Conservation (phyloP, 2,113 vertebrate genomes). For the Phaethornis superciliosus region DNA sequence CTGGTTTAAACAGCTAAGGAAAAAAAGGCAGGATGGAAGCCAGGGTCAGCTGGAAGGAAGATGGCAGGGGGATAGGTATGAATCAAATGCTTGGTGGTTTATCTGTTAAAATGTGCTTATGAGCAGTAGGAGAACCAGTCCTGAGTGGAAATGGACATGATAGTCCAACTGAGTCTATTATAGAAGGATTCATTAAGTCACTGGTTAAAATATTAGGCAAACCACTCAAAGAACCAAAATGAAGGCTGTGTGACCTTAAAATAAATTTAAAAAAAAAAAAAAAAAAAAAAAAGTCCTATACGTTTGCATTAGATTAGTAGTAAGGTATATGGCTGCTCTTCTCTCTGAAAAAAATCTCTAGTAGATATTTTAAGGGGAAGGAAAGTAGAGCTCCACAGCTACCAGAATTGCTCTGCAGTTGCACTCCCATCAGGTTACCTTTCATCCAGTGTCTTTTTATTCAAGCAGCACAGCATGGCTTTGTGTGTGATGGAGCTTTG, state of each 20-base stretch:
- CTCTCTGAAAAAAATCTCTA: not conserved
- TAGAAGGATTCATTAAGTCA: not conserved
- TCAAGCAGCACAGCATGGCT: not conserved
- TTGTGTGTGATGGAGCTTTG: fast-evolving
- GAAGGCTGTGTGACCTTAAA: not conserved
- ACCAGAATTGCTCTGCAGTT: not conserved
- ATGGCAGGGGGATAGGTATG: not conserved
- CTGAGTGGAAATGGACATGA: fast-evolving
- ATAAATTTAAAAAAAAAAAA: not conserved
- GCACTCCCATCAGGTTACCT: not conserved
- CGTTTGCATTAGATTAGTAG: not conserved
- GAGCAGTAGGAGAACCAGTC: not conserved
- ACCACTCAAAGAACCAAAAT: not conserved
- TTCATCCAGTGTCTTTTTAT: not conserved
- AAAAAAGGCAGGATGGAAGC: not conserved
- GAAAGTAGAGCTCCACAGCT: not conserved
- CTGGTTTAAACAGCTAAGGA: not conserved
- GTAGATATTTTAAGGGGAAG: not conserved
- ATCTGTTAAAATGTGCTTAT: not conserved
- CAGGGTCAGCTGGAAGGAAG: not conserved
- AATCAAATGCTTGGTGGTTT: not conserved
- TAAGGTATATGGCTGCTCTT: not conserved
- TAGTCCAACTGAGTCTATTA: not conserved
- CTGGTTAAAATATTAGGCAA: not conserved
- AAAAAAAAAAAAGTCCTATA: too few species aligned